These are phyloP conservation scores for Ciona savignyi DNA, from an alignment of 23 tunicate genomes.

Conservation along the genomic window DNA sequence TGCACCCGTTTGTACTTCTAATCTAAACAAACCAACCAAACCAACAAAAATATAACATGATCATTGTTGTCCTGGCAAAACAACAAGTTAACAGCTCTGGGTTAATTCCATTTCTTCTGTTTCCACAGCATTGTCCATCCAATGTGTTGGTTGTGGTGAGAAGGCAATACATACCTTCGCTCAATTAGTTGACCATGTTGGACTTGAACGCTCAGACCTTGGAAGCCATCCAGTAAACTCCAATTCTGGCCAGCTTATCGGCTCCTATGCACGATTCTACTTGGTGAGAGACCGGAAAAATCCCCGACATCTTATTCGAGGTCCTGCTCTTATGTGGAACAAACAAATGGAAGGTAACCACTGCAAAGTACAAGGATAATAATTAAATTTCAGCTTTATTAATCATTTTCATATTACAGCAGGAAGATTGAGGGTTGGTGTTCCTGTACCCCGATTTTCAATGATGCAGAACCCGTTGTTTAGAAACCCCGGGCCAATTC, in stretches of 20 bases:
- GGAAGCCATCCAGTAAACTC: not conserved
- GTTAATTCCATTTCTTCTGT: not conserved
- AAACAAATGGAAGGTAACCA: conserved; percentile 37
- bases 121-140: conserved; percentile 43
- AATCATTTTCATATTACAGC: not conserved
- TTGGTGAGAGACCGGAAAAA: conserved; percentile 38
- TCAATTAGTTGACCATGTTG: conserved; percentile 55
- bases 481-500: not conserved
- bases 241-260: conserved; percentile 49
- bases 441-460: not conserved
- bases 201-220: conserved; percentile 30
- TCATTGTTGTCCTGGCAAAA: not conserved
- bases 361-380: too few species aligned
- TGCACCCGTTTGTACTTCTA: too few species aligned
- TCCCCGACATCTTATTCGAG: conserved; percentile 43
- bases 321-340: conserved; percentile 45
- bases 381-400: not conserved
- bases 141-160: conserved; percentile 87
- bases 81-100: too few species aligned
- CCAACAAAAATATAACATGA: not conserved
- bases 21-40: not conserved
- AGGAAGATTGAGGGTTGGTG: not conserved
- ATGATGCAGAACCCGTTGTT: not conserved
- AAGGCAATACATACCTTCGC: conserved; percentile 45
- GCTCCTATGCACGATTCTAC: conserved; percentile 53